Base-by-base conservation (phyloP, 2,797 vertebrate species). In the Sylvilagus floridanus region DNA sequence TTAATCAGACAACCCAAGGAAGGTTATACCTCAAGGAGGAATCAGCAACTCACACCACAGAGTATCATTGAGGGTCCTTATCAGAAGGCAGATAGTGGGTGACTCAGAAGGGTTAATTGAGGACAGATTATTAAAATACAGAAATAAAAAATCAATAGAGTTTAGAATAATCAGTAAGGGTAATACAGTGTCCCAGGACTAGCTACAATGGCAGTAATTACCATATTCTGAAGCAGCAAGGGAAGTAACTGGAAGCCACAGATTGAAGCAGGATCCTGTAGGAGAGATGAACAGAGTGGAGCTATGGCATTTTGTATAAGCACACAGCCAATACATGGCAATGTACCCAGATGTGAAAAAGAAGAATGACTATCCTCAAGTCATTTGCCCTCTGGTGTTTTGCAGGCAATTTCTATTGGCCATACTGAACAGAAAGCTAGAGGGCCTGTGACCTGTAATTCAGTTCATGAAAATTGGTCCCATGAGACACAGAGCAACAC, bases 121-220 rank as follows among this genome's bases (percentile, higher is more conserved):
- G 66, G 22, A 84, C 47, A 93, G 32, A 87, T 78, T 88, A 93
- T 57, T 28, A 87, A 75, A 57, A 3, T 76, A 54, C 6, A 87
- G 50, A 86, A 84, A 78, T 13, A 60, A 11, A 84, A 63, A 16
- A 16, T 57, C 13, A 5, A 16, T 4, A 78, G 4, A 3, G 26
- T 73, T 78, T 91, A 78, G 14, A 90, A 12, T 88, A 79, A 63
- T 9, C 24, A 78, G 0, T 62, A 91, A 96, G 17, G 13, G 13
- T 42, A 28, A 9, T 10, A 1, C 32, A 63, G 8, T 88, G 32
- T 57, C 35, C 28, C 30, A 77, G 57, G 35, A 19, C 22, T 79
- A 81, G 3, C 66, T 30, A 42, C 7, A 69, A 0, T 21, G 35
- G 37, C 6, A 24, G 10, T 57, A 22, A 68, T 42, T 54, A 22